Evolutionary conservation across 2,797 vertebrate genomes (phyloP).

Genomic region (Schizopygopsis pylzovi): DNA sequence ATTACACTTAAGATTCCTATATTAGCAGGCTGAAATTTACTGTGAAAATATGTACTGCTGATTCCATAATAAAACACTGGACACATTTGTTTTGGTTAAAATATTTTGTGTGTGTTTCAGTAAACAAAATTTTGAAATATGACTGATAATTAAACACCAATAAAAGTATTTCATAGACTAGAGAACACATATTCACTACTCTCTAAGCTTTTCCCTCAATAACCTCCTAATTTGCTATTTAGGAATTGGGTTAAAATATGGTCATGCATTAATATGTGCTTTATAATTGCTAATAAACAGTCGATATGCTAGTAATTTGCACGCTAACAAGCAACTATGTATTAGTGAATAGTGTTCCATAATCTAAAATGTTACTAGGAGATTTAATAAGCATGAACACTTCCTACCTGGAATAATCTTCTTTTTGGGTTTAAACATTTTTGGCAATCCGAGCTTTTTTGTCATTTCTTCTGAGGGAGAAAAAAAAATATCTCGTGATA

Average conservation of each 20-base stretch:
- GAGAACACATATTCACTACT: neutral
- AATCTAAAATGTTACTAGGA: neutral
- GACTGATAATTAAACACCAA: neutral
- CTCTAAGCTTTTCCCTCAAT: neutral
- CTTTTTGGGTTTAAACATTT: neutral
- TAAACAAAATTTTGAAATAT: neutral
- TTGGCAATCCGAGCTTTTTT: neutral
- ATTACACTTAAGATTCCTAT: neutral
- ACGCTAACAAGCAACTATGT: neutral
- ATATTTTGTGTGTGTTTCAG: neutral
- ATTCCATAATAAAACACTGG: neutral
- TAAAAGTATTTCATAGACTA: neutral
- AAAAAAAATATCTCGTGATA: neutral
- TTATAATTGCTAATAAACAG: neutral
- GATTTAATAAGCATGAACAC: neutral
- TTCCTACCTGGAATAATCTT: neutral
- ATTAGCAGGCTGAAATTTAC: neutral
- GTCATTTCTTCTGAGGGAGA: constrained; percentile 44
- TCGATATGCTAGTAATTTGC: neutral
- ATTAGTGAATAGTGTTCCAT: neutral
- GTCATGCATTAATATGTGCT: neutral
- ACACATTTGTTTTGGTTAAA: too few relatives aligned
- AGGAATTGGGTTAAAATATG: neutral
- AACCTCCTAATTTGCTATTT: neutral
- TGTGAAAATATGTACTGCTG: too few relatives aligned